Conservation (phyloP, 2,888 invertebrate species). For the Temnothorax rugatulus region DNA sequence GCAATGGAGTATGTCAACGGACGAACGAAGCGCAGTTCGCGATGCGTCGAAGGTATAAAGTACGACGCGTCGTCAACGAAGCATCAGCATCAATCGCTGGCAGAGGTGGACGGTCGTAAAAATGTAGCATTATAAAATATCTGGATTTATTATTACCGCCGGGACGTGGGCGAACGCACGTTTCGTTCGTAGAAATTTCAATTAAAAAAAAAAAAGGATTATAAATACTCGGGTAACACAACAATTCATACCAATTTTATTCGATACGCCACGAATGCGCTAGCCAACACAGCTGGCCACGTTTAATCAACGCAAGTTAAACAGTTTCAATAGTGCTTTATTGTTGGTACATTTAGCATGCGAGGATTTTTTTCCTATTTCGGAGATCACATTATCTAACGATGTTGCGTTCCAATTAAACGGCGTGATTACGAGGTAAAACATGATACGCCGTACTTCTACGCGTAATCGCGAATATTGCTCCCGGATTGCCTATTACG, state of each 20-base stretch:
- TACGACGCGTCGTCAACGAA: slow-evolving; percentile 24
- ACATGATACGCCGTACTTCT: slow-evolving; percentile 47
- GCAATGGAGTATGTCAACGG: not conserved
- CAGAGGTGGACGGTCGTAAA: slow-evolving; percentile 12
- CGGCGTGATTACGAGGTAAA: slow-evolving; percentile 42
- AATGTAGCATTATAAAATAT: slow-evolving; percentile 36
- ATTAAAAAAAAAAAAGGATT: slow-evolving; percentile 21
- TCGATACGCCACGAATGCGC: slow-evolving; percentile 7
- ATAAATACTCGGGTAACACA: not conserved
- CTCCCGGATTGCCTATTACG: slow-evolving; percentile 55
- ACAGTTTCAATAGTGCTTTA: slow-evolving; percentile 6
- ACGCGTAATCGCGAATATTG: slow-evolving; percentile 64
- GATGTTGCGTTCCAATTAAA: slow-evolving; percentile 59
- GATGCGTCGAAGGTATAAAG: slow-evolving; percentile 31
- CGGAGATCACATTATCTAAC: slow-evolving; percentile 37
- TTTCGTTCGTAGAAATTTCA: slow-evolving; percentile 14
- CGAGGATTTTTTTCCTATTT: slow-evolving; percentile 19
- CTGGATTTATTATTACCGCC: slow-evolving; percentile 21
- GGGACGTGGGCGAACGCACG: not conserved
- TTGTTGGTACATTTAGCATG: not conserved
- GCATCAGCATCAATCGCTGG: slow-evolving; percentile 22
- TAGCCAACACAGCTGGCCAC: slow-evolving; percentile 4
- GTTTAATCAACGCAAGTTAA: slow-evolving; percentile 30
- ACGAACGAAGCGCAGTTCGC: not conserved
- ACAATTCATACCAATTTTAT: slow-evolving; percentile 25